These are phyloP conservation scores for Cephalotes varians DNA, from an alignment of 2,888 invertebrate species.

Conservation along the genomic window DNA sequence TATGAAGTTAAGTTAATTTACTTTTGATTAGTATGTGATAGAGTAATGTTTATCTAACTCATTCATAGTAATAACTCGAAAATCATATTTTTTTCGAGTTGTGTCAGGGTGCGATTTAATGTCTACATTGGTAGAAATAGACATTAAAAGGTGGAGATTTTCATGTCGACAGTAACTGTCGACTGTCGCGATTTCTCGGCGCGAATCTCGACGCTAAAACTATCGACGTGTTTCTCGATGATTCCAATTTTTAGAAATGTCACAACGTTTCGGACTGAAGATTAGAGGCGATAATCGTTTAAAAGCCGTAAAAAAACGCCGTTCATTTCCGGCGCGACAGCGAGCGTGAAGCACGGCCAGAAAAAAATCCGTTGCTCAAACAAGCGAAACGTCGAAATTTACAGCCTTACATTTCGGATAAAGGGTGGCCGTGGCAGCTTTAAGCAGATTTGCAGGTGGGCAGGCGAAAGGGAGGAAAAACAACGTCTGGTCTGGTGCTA, in stretches of 20 bases:
- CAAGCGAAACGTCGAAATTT: conserved; percentile 81
- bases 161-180: conserved; percentile 49
- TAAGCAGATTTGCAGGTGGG: conserved; percentile 69
- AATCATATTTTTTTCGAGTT: too few relatives aligned
- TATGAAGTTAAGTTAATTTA: too few relatives aligned
- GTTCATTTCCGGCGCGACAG: conserved; percentile 64
- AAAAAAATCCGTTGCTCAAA: conserved; percentile 84
- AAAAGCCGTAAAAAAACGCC: conserved; percentile 70
- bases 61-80: too few relatives aligned
- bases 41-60: too few relatives aligned
- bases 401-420: conserved; percentile 82
- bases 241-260: conserved; percentile 17
- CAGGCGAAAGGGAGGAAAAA: conserved; percentile 31
- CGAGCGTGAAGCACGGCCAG: conserved; percentile 78
- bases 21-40: too few relatives aligned
- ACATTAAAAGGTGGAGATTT: too few relatives aligned
- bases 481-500: conserved; percentile 58
- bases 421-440: conserved; percentile 65
- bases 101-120: too few relatives aligned
- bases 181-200: neutral
- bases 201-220: neutral
- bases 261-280: neutral
- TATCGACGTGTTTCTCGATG: conserved; percentile 3
- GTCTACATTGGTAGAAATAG: too few relatives aligned
- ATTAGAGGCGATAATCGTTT: conserved; percentile 56